phyloP scores from a whole-genome alignment of 2,888 invertebrate genomes.

The Prosapia bicincta region DNA sequence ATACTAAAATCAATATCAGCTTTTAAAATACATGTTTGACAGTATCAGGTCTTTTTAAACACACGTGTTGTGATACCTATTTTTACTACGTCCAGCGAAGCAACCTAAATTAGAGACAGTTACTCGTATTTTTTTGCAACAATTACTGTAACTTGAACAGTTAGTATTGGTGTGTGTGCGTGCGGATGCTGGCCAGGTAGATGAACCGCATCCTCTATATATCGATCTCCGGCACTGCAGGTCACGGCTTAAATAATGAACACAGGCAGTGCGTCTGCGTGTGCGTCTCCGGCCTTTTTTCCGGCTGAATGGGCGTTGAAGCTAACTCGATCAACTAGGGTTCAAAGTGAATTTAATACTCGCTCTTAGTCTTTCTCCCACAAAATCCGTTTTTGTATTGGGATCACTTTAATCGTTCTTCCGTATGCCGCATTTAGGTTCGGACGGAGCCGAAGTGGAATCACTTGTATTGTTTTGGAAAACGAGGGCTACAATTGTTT shows the following conservation, averaged over 20 bases:
- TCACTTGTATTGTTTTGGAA: no score
- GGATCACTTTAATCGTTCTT: background rate
- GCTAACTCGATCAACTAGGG: slow-evolving; percentile 2
- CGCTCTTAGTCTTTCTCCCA: background rate
- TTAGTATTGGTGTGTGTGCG: no score
- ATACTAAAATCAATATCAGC: no score
- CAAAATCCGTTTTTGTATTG: background rate
- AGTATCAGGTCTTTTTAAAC: no score
- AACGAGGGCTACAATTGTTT: no score
- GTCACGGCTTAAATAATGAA: background rate
- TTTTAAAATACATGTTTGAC: no score
- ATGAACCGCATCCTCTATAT: background rate
- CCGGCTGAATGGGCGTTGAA: slow-evolving; percentile 2
- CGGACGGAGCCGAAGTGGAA: no score
- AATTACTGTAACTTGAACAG: no score
- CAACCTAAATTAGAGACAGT: no score
- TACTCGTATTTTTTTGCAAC: no score
- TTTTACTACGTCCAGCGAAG: no score
- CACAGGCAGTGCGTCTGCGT: background rate
- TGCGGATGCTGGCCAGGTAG: background rate
- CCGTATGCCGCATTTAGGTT: background rate
- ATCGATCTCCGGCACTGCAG: background rate
- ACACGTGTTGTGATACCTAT: no score
- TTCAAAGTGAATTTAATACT: background rate
- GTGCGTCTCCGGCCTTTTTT: background rate